Evolutionary conservation across 2,888 invertebrate species (phyloP), one percentile per base, ranked within the genome.

Genomic region (Platynereis dumerilii): DNA sequence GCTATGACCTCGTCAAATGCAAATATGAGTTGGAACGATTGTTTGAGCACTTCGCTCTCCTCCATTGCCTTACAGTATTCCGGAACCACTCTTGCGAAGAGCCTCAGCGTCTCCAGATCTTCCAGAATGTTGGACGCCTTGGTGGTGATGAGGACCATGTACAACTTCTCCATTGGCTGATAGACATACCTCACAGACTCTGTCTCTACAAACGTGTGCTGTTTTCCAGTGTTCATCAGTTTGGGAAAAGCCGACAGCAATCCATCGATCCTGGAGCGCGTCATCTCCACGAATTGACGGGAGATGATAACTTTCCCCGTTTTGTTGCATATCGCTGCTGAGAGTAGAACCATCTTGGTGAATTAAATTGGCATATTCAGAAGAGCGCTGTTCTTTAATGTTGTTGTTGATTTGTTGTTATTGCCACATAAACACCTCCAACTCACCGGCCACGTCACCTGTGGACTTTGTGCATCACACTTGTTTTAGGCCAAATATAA

Each of bases 1-100:
- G 99, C 98, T 10, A 99, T 97, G 77, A 99, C 96, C 87, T 99
- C 99, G 86, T 99, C 99, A 84, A 99, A 99, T 0, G 99, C 99
- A 87, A 98, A 98, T 79, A 99, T 92, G 72, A 99, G 87, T 80
- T 95, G 94, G 84, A 99, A 99, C 0, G 96, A 94, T 85, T 98
- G 96, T 75, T 96, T 96, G 58, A 93, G 86, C 62, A 99, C 94
- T 83, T 98, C 98, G 39, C 90, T 88, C 82, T 99, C 99, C 61
- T 98, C 97, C 85, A 98, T 88, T 63, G 91, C 91, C 75, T 92
- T 91, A 83, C 97, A 97, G 84, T 98, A 99, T 85, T 99, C 99
- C 48, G 98, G 97, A 75, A 99, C 97, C 85, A 99, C 97, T 88
- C 96, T 89, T 52, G 97, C 96, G 86, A 99, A 99, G 15, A 99